phyloP scores from a whole-genome alignment of 2,888 invertebrate species.

The Thyatira batis region DNA sequence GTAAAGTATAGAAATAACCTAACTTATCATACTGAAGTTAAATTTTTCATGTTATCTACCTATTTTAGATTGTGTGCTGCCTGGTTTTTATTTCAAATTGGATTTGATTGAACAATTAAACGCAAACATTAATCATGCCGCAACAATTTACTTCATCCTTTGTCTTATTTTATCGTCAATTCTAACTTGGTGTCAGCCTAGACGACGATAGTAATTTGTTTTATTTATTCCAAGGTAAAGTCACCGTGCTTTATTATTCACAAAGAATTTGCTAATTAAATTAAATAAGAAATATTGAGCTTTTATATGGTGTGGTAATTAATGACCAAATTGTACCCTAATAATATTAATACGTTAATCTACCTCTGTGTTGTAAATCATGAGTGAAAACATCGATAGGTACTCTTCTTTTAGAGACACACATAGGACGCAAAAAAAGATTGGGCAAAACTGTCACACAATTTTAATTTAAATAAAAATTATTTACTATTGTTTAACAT shows the following conservation, averaged over 20 bases:
- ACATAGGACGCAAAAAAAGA: background rate
- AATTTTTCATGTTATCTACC: no score
- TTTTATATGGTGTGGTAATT: no score
- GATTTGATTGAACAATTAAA: background rate
- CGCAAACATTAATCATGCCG: background rate
- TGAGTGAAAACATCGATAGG: background rate
- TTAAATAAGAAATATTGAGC: background rate
- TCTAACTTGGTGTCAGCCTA: background rate
- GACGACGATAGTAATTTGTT: background rate
- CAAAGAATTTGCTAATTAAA: background rate
- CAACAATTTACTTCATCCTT: background rate
- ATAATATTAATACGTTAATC: no score
- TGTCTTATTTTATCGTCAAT: background rate
- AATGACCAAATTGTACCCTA: no score
- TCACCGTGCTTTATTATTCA: background rate
- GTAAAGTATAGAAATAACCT: no score
- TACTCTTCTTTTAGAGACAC: no score
- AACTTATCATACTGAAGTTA: no score
- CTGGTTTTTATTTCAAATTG: background rate
- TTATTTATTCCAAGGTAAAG: background rate
- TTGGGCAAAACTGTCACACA: background rate
- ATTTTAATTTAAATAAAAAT: background rate
- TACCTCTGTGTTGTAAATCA: no score
- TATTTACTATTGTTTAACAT: no score
- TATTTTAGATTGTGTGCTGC: no score